Evolutionary conservation across 1,140 invertebrate genomes (phyloP).

Genomic region (Conopomorpha cramerella): DNA sequence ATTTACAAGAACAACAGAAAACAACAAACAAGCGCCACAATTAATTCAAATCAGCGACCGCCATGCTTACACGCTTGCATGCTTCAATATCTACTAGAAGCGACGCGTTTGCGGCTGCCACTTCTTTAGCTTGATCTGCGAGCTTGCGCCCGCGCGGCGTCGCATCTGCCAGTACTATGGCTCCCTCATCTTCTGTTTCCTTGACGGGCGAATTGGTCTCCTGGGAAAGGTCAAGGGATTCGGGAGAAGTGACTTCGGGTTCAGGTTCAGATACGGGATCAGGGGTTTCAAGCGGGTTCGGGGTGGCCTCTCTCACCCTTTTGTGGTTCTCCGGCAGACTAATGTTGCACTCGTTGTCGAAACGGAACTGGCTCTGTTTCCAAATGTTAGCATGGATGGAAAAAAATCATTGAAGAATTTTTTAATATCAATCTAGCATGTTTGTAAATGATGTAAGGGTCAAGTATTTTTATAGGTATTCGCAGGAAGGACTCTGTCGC

Average conservation of each 20-base stretch:
- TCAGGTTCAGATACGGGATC: constrained; percentile 8
- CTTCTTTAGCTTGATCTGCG: constrained; percentile 45
- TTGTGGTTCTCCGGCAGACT: constrained; percentile 94
- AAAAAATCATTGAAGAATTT: too few species aligned
- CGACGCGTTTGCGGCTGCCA: constrained; percentile 51
- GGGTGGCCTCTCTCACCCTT: constrained; percentile 80
- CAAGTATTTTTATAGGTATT: too few species aligned
- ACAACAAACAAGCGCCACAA: constrained; percentile 18
- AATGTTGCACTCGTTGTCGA: constrained; percentile 97
- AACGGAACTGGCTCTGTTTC: constrained; percentile 94
- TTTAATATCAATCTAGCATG: too few species aligned
- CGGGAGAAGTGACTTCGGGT: constrained; percentile 9
- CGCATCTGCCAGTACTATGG: constrained; percentile 45
- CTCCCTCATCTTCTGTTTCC: constrained; percentile 31
- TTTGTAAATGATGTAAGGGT: too few species aligned
- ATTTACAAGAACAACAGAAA: background rate
- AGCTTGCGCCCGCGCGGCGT: constrained; percentile 39
- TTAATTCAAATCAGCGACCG: constrained; percentile 19
- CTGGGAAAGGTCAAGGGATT: constrained; percentile 22
- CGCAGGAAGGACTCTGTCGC: too few species aligned
- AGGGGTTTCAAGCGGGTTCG: constrained; percentile 25
- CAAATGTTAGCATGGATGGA: constrained; percentile 43
- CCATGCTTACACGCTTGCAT: constrained; percentile 63
- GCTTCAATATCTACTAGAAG: constrained; percentile 59
- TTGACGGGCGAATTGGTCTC: constrained; percentile 23